phyloP scores from a whole-genome alignment of 2,113 vertebrate species.

The Xerus inauris region DNA sequence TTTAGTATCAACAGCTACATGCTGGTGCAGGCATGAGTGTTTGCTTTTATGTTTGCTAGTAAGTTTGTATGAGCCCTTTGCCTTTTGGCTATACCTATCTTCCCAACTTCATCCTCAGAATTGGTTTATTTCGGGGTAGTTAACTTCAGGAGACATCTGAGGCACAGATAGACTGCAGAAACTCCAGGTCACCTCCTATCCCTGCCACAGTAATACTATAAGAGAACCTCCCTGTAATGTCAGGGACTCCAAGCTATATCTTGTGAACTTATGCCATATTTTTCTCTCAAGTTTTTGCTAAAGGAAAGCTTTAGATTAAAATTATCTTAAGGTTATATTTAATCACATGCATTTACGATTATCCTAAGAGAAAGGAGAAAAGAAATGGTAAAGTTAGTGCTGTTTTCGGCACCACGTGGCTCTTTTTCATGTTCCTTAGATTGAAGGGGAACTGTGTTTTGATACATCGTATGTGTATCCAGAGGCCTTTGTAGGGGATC shows the following conservation, averaged over 20 bases:
- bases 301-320: neutral
- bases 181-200: neutral
- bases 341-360: neutral
- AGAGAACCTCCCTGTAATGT: neutral
- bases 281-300: neutral
- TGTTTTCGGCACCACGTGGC: neutral
- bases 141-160: neutral
- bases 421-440: neutral
- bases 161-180: neutral
- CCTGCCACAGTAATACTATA: neutral
- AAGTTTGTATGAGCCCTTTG: neutral
- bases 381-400: neutral
- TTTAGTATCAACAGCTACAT: neutral
- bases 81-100: neutral
- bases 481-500: neutral
- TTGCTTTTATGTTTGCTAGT: neutral
- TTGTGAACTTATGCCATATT: neutral
- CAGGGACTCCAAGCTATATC: neutral
- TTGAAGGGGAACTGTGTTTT: neutral
- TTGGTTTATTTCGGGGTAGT: neutral
- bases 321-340: neutral
- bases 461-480: neutral
- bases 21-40: rapidly evolving
- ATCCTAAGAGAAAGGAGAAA: neutral
- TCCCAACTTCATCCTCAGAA: neutral